phyloP scores from a whole-genome alignment of 2,888 invertebrate species.

The Ceraclea dissimilis region DNA sequence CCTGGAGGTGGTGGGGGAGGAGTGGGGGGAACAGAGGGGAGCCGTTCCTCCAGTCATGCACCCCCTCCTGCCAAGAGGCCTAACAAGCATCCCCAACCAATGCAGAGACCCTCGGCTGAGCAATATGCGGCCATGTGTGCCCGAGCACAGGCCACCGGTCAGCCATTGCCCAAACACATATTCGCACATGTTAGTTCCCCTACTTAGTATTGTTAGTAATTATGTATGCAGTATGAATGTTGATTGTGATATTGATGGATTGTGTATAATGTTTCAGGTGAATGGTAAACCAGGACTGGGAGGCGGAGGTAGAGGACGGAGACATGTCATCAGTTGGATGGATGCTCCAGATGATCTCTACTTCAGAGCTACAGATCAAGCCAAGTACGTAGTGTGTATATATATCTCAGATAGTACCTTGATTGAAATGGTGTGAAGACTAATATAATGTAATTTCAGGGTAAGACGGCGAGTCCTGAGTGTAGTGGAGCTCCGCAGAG shows the following conservation, averaged over 20 bases:
- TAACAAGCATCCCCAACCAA: slow-evolving; percentile 66
- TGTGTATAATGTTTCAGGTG: slow-evolving; percentile 42
- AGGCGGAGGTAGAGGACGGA: slow-evolving; percentile 66
- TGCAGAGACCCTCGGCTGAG: slow-evolving; percentile 61
- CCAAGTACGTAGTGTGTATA: slow-evolving; percentile 56
- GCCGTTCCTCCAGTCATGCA: slow-evolving; percentile 25
- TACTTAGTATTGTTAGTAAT: no score
- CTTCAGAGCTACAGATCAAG: slow-evolving; percentile 83
- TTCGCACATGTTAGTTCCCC: slow-evolving; percentile 49
- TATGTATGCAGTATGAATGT: no score
- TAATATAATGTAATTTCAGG: slow-evolving; percentile 42
- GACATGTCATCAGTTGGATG: slow-evolving; percentile 96
- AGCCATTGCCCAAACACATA: slow-evolving; percentile 62
- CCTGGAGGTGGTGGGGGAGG: slow-evolving; percentile 28
- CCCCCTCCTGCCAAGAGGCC: slow-evolving; percentile 75
- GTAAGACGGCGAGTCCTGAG: slow-evolving; percentile 76
- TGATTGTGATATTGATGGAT: no score
- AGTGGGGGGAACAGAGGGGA: slow-evolving; percentile 33
- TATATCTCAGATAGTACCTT: slow-evolving; percentile 3
- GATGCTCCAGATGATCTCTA: slow-evolving; percentile 97
- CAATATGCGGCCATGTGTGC: slow-evolving; percentile 67
- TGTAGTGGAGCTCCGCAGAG: slow-evolving; percentile 69
- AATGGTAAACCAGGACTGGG: slow-evolving; percentile 79
- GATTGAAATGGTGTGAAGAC: not conserved
- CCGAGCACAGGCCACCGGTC: slow-evolving; percentile 57